Base-by-base conservation (phyloP, 2,888 invertebrate species). In the Elgonia sp. region DNA sequence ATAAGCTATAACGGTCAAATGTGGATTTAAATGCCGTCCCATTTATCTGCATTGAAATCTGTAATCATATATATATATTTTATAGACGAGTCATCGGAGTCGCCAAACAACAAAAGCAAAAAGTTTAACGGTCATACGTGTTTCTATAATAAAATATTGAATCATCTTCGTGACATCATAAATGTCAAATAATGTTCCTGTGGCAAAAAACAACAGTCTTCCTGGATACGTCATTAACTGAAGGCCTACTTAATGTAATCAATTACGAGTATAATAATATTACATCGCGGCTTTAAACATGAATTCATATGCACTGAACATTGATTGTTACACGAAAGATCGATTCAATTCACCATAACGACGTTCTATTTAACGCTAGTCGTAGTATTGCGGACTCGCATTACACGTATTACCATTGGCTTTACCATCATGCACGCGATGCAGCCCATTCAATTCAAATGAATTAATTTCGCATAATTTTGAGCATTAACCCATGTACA, bases 301-400 rank as follows among this genome's bases (percentile, higher is more conserved):
- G 63, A 86, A 76, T 81, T 75, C 70, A 62, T 76, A 72, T 60
- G 60, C 65, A 21, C 63, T 18, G 62, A 77, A 81, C 86, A 81
- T 86, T 77, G 82, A 86, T 82, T 86, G 77, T 77, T 77, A 82
- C 81, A 77, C 84, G 84, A 84, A 88, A 88, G 77, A 88, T 87
- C 87, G 84, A 87, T 88, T 89, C 80, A 86, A 84, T 89, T 89
- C 86, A 37, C 81, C 81, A 89, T 86, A 89, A 89, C 88, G 86
- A 86, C 73, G 83, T 86, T 76, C 86, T 86, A 84, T 86, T 86
- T 86, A 88, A 86, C 88, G 80, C 86, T 29, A 70, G 73, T 79
- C 65, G 37, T 70, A 82, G 73, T 84, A 80, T 72, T 77, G 62
- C 70, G 50, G 67, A 79, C 82, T 82, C 79, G 77, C 62, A 81